phyloP scores from a whole-genome alignment of 2,797 vertebrate genomes.

The Channa striata region DNA sequence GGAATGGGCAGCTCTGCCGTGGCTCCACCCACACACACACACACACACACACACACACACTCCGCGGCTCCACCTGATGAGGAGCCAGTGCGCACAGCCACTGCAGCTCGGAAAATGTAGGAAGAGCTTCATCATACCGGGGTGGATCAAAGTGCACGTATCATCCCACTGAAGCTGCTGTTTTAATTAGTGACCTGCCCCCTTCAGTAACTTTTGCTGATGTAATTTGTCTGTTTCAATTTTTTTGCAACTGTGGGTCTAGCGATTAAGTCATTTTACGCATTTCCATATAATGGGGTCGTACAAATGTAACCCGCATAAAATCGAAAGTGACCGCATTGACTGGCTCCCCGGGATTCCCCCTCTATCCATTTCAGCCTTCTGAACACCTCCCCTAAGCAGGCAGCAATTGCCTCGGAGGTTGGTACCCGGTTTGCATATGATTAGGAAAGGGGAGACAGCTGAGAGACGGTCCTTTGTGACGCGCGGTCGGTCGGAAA shows the following conservation, averaged over 20 bases:
- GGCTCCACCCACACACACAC: constrained; percentile 78
- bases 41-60: constrained; percentile 62
- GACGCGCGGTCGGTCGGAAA: constrained; percentile 69
- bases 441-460: constrained; percentile 72
- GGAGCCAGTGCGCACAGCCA: constrained; percentile 27
- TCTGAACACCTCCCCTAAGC: constrained; percentile 33
- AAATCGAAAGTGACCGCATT: constrained; percentile 59
- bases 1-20: constrained; percentile 71
- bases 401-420: constrained; percentile 43
- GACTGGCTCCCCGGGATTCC: constrained; percentile 29
- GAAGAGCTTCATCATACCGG: too few relatives aligned
- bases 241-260: not conserved
- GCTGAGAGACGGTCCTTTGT: constrained; percentile 69
- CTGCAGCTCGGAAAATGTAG: not conserved
- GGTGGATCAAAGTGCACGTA: not conserved
- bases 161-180: not conserved
- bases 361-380: constrained; percentile 37
- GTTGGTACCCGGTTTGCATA: constrained; percentile 71
- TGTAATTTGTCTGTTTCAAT: not conserved
- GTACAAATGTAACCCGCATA: not conserved
- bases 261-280: not conserved
- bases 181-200: too few relatives aligned
- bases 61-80: constrained; percentile 69
- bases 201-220: too few relatives aligned
- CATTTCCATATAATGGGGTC: too few relatives aligned